phyloP scores from a whole-genome alignment of 2,888 invertebrate species.

The Brachyopa scutellaris region DNA sequence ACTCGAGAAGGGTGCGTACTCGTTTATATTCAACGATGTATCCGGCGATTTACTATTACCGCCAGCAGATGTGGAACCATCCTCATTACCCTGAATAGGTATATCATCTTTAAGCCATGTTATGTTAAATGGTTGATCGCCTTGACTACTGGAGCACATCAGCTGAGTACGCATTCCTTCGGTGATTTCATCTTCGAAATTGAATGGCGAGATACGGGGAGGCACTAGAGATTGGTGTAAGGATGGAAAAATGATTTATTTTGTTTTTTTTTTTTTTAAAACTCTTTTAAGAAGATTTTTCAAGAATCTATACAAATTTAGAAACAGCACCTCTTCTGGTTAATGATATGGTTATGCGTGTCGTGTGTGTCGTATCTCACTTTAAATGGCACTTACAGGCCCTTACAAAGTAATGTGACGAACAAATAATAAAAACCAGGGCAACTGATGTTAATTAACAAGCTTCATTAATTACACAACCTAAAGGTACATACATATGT shows the following conservation, averaged over 20 bases:
- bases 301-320: too few relatives aligned
- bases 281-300: neutral
- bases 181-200: constrained; percentile 89
- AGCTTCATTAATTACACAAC: too few relatives aligned
- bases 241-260: neutral
- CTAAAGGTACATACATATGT: too few relatives aligned
- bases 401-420: too few relatives aligned
- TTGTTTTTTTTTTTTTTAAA: neutral
- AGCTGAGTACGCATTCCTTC: constrained; percentile 91
- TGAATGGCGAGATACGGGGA: constrained; percentile 91
- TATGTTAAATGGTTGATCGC: constrained; percentile 84
- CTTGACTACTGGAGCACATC: constrained; percentile 84
- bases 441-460: too few relatives aligned
- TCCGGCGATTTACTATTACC: constrained; percentile 74
- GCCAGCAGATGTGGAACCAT: neutral
- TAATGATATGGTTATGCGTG: too few relatives aligned
- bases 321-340: too few relatives aligned
- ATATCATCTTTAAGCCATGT: constrained; percentile 83
- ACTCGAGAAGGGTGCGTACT: constrained; percentile 83
- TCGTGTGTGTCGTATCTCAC: too few relatives aligned
- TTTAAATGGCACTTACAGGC: too few relatives aligned
- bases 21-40: constrained; percentile 82
- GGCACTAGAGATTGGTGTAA: constrained; percentile 85
- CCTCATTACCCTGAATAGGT: constrained; percentile 79
- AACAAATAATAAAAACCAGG: too few relatives aligned